Conservation (phyloP, 2,113 vertebrate genomes). For the Dinomys branickii region DNA sequence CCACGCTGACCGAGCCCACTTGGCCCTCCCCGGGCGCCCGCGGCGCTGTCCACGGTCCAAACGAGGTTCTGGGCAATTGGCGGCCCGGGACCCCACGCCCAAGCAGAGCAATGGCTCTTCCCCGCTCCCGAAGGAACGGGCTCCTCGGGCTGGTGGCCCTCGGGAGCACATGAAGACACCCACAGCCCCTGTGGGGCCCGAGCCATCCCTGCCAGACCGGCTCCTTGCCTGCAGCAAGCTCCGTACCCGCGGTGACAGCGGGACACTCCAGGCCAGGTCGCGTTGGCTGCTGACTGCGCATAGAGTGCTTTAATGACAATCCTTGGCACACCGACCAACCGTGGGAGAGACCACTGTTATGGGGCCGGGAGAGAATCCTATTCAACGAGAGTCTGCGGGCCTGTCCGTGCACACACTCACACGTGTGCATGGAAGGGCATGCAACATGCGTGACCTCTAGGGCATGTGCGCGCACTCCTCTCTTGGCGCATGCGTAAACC, state of each 20-base stretch:
- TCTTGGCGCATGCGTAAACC: neutral
- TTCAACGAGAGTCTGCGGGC: no score
- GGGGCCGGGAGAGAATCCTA: neutral
- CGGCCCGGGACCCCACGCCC: neutral
- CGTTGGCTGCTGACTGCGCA: neutral
- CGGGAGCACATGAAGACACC: neutral
- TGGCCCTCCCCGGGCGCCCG: neutral
- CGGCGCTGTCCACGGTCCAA: neutral
- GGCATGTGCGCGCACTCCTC: fast-evolving
- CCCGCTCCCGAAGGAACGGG: neutral
- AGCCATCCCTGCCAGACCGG: neutral
- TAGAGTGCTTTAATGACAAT: neutral
- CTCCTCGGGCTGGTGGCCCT: neutral
- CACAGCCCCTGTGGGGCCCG: neutral
- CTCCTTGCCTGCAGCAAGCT: neutral
- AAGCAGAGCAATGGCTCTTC: neutral
- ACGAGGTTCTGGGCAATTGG: neutral
- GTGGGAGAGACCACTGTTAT: neutral
- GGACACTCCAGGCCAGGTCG: neutral
- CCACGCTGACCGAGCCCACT: neutral
- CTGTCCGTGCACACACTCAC: neutral
- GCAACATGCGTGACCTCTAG: neutral
- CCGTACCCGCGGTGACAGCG: neutral
- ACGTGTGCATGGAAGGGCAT: neutral
- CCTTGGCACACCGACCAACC: constrained; percentile 2